Conservation (phyloP, 64 coral and sea anemone species). For the Montipora capricornis region DNA sequence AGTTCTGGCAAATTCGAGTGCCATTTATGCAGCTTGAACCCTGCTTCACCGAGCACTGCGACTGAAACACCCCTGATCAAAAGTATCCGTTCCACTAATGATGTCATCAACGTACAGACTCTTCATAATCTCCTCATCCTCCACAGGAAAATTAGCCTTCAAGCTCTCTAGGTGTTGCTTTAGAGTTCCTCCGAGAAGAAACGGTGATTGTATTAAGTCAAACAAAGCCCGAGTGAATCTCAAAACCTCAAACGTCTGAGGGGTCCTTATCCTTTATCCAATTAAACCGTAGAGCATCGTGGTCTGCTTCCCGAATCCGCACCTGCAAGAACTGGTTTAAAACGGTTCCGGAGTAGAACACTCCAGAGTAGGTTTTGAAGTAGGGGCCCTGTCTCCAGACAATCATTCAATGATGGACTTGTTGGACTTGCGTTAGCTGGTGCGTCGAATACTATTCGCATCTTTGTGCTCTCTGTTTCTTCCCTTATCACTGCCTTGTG, state of each 20-base stretch:
- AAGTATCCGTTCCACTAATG: conserved; percentile 6
- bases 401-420: conserved; percentile 20
- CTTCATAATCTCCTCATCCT: conserved; percentile 39
- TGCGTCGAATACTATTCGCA: not conserved
- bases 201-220: conserved; percentile 42
- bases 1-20: conserved; percentile 37
- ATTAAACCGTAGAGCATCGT: not conserved
- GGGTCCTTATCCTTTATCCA: conserved; percentile 27
- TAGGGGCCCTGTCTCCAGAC: not conserved
- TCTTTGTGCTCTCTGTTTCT: not conserved
- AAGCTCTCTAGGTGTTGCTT: not conserved
- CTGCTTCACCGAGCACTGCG: conserved; percentile 41
- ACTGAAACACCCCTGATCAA: conserved; percentile 30
- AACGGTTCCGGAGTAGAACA: conserved; percentile 6
- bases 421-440: not conserved
- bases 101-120: conserved; percentile 67
- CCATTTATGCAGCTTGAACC: conserved; percentile 65
- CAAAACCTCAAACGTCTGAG: not conserved
- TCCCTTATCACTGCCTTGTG: not conserved
- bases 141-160: not conserved
- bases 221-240: conserved; percentile 42
- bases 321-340: conserved; percentile 26
- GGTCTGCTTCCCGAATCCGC: not conserved
- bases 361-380: conserved; percentile 32
- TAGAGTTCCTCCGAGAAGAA: conserved; percentile 39